These are phyloP conservation scores for Torymus texanus DNA, from an alignment of 2,888 invertebrate genomes.

Conservation along the genomic window DNA sequence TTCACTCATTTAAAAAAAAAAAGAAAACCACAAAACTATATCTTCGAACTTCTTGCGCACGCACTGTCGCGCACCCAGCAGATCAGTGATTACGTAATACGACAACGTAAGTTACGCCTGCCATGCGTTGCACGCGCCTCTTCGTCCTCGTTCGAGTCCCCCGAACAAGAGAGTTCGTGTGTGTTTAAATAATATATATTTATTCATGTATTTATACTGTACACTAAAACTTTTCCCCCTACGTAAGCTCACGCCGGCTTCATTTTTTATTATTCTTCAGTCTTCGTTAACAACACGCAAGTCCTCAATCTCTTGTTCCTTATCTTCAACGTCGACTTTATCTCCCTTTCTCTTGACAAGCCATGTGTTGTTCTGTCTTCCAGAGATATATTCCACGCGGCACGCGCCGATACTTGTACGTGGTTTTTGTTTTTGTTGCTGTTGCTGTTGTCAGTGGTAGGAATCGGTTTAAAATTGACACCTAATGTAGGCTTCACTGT, in stretches of 20 bases:
- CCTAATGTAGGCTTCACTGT: slow-evolving; percentile 51
- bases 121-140: slow-evolving; percentile 11
- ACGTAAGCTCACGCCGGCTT: slow-evolving; percentile 42
- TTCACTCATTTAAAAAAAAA: too few relatives aligned
- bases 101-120: slow-evolving; percentile 31
- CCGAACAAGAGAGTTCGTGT: slow-evolving; percentile 13
- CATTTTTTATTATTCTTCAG: slow-evolving; percentile 34
- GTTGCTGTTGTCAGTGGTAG: slow-evolving; percentile 15
- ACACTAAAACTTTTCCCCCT: slow-evolving; percentile 38
- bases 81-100: slow-evolving; percentile 36
- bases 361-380: too few relatives aligned
- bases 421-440: too few relatives aligned
- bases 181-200: slow-evolving; percentile 14
- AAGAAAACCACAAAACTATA: too few relatives aligned
- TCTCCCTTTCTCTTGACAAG: too few relatives aligned
- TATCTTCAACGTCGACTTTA: too few relatives aligned
- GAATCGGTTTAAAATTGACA: slow-evolving; percentile 53
- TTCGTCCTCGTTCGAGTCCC: slow-evolving; percentile 21
- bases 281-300: slow-evolving; percentile 42
- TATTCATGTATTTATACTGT: slow-evolving; percentile 39
- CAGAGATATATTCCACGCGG: too few relatives aligned
- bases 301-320: too few relatives aligned
- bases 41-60: too few relatives aligned
- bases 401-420: too few relatives aligned
- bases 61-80: not conserved